Conservation (phyloP, 2,888 invertebrate genomes). For the Muschampia plurimacula region DNA sequence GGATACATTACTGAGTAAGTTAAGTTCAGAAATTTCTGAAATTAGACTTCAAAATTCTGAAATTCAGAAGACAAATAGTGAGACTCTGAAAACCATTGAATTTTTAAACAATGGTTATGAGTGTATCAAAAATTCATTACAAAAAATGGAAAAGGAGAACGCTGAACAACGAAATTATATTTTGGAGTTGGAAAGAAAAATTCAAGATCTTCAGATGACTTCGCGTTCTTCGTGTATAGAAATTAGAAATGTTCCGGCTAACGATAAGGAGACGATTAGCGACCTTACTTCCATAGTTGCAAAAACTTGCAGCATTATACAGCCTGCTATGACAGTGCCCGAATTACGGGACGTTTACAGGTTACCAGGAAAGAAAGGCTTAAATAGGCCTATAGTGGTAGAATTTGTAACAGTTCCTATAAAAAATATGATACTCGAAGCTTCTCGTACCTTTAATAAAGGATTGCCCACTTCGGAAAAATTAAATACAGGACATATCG, state of each 20-base stretch:
- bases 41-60: slow-evolving; percentile 6
- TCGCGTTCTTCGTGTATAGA: slow-evolving; percentile 18
- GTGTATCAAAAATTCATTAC: not conserved
- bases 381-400: slow-evolving; percentile 12
- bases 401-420: not conserved
- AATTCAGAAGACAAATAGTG: slow-evolving; percentile 10
- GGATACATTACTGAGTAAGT: not conserved
- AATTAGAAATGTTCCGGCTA: slow-evolving; percentile 12
- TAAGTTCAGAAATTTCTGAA: slow-evolving; percentile 3
- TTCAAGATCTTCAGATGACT: not conserved
- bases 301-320: slow-evolving; percentile 8
- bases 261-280: slow-evolving; percentile 12
- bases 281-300: not conserved
- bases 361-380: slow-evolving; percentile 17
- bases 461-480: slow-evolving; percentile 15
- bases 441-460: slow-evolving; percentile 9
- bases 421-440: not conserved
- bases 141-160: slow-evolving; percentile 18
- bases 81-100: slow-evolving; percentile 12
- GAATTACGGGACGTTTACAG: slow-evolving; percentile 22
- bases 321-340: not conserved
- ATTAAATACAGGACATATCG: slow-evolving; percentile 10
- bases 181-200: slow-evolving; percentile 1
- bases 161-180: slow-evolving; percentile 9
- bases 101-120: slow-evolving; percentile 1